A percentile compares a stretch with the other conserved stretches of the same genome.
These are phyloP conservation scores for Hydrophis major DNA, from an alignment of 2,797 vertebrate species.

Conservation along the genomic window DNA sequence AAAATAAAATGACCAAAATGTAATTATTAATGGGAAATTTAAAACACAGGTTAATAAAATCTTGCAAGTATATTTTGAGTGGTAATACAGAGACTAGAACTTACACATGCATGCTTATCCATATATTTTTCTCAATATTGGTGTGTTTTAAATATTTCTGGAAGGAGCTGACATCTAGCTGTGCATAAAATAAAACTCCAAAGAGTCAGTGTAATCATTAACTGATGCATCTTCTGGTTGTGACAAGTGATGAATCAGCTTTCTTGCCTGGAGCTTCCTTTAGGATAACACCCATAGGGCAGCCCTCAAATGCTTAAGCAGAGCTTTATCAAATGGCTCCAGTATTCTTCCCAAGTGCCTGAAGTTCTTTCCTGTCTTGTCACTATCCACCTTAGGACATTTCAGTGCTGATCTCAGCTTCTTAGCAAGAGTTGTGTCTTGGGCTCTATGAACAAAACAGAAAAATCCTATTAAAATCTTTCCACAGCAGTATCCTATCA, in stretches of 20 bases:
- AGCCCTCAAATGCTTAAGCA: slow-evolving; percentile 62
- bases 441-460: slow-evolving; percentile 32
- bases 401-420: slow-evolving; percentile 72
- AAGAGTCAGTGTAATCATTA: slow-evolving; percentile 63
- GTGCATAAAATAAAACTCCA: slow-evolving; percentile 45
- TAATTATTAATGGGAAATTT: background rate
- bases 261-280: slow-evolving; percentile 74
- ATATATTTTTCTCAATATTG: background rate
- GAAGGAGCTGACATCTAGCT: slow-evolving; percentile 24
- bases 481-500: slow-evolving; percentile 15
- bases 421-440: slow-evolving; percentile 39
- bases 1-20: background rate
- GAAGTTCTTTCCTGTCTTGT: slow-evolving; percentile 59
- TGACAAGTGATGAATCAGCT: slow-evolving; percentile 70
- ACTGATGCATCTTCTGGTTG: slow-evolving; percentile 70
- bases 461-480: slow-evolving; percentile 44
- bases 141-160: slow-evolving; percentile 25
- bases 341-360: slow-evolving; percentile 50
- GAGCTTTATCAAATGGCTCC: slow-evolving; percentile 69
- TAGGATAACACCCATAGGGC: slow-evolving; percentile 69
- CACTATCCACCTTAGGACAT: slow-evolving; percentile 68
- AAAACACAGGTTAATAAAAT: slow-evolving; percentile 12
- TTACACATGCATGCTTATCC: background rate
- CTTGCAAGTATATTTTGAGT: rapidly evolving
- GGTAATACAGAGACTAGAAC: background rate